Evolutionary conservation across 2,113 vertebrate species (phyloP).

Genomic region (Vulpes ferrilata): DNA sequence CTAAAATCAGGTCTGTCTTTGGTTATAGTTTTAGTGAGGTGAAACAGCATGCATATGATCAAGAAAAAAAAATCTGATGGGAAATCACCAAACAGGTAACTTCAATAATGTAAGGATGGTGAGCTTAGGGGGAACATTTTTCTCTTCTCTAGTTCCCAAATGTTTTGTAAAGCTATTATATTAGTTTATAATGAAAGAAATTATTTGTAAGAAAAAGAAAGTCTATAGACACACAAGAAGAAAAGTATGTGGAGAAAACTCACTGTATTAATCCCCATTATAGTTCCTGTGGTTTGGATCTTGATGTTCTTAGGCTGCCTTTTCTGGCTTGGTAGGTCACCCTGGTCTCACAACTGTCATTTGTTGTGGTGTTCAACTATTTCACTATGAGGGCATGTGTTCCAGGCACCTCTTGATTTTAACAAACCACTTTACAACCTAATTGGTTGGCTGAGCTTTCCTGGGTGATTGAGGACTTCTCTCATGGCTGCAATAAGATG

Average conservation of each 20-base stretch:
- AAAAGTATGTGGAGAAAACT: background rate
- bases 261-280: background rate
- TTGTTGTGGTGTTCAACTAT: background rate
- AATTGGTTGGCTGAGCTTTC: background rate
- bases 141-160: background rate
- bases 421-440: background rate
- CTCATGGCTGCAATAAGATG: background rate
- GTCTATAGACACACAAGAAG: background rate
- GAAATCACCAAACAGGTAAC: background rate
- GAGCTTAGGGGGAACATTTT: background rate
- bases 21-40: background rate
- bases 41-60: background rate
- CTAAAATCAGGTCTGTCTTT: background rate
- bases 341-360: background rate
- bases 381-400: background rate
- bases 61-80: background rate
- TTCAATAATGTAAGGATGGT: background rate
- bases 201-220: conserved; percentile 7
- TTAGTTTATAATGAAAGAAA: background rate
- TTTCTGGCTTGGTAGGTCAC: background rate
- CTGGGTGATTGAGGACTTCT: background rate
- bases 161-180: conserved; percentile 8
- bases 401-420: background rate
- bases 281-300: background rate
- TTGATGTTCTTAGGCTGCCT: background rate